Conservation (phyloP, 2,797 vertebrate species). For the Schizopygopsis pylzovi region DNA sequence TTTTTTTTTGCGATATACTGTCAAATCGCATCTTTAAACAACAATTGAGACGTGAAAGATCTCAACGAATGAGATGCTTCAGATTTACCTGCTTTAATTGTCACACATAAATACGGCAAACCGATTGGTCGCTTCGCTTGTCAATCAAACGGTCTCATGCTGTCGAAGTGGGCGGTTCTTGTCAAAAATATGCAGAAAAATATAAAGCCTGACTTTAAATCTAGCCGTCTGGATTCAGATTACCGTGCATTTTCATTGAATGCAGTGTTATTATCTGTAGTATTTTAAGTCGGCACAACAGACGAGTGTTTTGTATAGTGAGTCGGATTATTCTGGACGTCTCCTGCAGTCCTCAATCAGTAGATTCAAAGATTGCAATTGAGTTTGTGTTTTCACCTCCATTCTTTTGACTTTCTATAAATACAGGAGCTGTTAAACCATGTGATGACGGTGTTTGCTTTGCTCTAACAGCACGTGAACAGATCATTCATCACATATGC, state of each 20-base stretch:
- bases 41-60: too few species aligned
- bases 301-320: background rate
- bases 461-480: background rate
- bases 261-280: too few species aligned
- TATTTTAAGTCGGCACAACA: background rate
- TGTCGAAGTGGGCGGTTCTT: background rate
- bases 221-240: background rate
- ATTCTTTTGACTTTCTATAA: constrained; percentile 14
- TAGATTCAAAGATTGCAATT: constrained; percentile 12
- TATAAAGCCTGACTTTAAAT: too few species aligned
- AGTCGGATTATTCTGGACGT: background rate
- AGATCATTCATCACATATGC: background rate
- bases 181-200: background rate
- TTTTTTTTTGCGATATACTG: too few species aligned
- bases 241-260: background rate
- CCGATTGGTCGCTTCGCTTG: background rate
- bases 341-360: background rate
- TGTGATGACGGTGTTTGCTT: background rate
- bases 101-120: too few species aligned
- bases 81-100: too few species aligned
- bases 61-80: too few species aligned
- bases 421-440: background rate
- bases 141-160: background rate
- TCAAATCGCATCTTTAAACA: too few species aligned
- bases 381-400: background rate